Percentiles rank a stretch among this genome's conserved stretches.
Evolutionary conservation across 2,888 invertebrate genomes (phyloP).

Genomic region (Hydraecia micacea): DNA sequence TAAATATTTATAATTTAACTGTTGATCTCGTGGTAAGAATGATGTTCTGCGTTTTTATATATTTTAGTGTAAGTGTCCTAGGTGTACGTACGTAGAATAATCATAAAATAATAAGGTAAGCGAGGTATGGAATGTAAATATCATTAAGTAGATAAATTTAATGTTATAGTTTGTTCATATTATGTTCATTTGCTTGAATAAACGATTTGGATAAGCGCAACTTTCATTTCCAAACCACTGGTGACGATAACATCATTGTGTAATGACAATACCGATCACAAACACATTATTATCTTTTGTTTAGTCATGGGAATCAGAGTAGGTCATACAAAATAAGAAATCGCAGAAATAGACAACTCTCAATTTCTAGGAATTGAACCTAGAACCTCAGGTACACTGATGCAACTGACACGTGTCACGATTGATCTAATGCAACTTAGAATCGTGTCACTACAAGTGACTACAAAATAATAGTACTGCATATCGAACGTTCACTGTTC

Average conservation of each 20-base stretch:
- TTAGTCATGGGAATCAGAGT: constrained; percentile 53
- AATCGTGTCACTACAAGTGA: background rate
- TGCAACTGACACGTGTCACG: constrained; percentile 19
- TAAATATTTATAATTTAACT: constrained; percentile 69
- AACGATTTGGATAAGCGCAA: constrained; percentile 88
- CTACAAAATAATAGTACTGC: background rate
- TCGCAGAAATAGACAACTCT: constrained; percentile 27
- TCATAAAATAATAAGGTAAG: constrained; percentile 82
- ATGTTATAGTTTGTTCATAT: constrained; percentile 90
- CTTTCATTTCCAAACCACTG: constrained; percentile 73
- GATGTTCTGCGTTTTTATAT: constrained; percentile 84
- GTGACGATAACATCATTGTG: constrained; percentile 52
- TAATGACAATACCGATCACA: constrained; percentile 60
- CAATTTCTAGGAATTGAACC: constrained; percentile 50
- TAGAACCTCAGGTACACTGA: constrained; percentile 7
- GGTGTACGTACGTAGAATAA: constrained; percentile 84
- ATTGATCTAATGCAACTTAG: background rate
- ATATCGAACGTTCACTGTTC: background rate
- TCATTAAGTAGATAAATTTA: constrained; percentile 90
- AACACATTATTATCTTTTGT: constrained; percentile 55
- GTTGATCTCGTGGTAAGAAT: constrained; percentile 71
- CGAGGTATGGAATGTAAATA: constrained; percentile 89
- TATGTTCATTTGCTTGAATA: constrained; percentile 91
- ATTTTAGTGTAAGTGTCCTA: constrained; percentile 83
- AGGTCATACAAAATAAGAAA: constrained; percentile 55